These are phyloP conservation scores for Drosophila kepulauana DNA, from an alignment of 1,140 invertebrate species.

Conservation along the genomic window DNA sequence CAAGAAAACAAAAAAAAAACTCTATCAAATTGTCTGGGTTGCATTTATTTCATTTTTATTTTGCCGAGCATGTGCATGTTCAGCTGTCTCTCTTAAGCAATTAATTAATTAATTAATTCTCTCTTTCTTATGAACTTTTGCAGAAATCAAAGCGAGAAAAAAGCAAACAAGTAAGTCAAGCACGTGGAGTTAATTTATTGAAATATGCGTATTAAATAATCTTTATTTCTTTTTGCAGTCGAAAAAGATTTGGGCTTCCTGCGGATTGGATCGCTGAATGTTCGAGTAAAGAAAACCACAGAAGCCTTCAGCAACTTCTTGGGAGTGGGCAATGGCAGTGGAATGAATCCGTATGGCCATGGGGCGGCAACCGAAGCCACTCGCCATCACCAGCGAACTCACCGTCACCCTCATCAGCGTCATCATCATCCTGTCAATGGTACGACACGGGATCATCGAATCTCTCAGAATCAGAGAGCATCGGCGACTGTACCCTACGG, in stretches of 20 bases:
- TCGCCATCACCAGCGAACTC: constrained; percentile 80
- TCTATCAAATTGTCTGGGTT: constrained; percentile 4
- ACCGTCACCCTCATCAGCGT: constrained; percentile 85
- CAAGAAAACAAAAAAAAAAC: constrained; percentile 6
- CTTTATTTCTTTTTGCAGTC: constrained; percentile 76
- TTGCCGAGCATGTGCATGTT: constrained; percentile 20
- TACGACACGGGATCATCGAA: constrained; percentile 81
- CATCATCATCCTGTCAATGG: constrained; percentile 78
- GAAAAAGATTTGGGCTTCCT: constrained; percentile 95
- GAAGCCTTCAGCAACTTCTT: constrained; percentile 95
- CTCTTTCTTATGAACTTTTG: constrained; percentile 78
- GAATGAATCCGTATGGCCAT: constrained; percentile 55
- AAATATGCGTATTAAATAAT: constrained; percentile 6
- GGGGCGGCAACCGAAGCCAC: constrained; percentile 52
- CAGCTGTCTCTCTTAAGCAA: neutral
- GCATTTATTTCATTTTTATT: constrained; percentile 48
- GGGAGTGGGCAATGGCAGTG: constrained; percentile 88
- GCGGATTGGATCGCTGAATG: constrained; percentile 95
- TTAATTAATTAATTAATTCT: constrained; percentile 13
- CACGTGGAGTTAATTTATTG: neutral
- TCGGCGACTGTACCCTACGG: constrained; percentile 69
- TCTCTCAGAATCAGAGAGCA: constrained; percentile 69
- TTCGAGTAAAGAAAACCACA: constrained; percentile 95
- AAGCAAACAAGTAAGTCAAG: constrained; percentile 88
- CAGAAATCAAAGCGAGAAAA: constrained; percentile 91